These are phyloP conservation scores for Anguilla marmorata DNA, from an alignment of 2,797 vertebrate genomes.

Conservation along the genomic window DNA sequence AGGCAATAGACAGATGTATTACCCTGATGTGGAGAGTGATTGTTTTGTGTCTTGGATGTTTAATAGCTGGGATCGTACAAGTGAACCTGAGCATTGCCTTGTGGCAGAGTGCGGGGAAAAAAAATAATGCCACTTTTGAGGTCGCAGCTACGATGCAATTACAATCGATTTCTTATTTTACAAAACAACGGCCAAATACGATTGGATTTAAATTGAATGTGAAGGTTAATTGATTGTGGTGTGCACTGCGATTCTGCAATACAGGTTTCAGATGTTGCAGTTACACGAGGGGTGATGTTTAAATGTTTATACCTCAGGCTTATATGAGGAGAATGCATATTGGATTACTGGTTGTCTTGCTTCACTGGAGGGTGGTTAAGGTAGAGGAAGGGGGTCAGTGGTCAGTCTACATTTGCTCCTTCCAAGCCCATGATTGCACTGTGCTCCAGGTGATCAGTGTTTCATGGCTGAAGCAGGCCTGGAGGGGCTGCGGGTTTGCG, in stretches of 20 bases:
- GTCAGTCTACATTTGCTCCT: not conserved
- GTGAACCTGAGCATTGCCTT: not conserved
- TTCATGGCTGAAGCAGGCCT: not conserved
- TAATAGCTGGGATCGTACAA: not conserved
- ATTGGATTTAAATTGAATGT: constrained; percentile 77
- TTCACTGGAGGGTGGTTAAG: not conserved
- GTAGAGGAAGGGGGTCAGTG: not conserved
- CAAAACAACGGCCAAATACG: constrained; percentile 53
- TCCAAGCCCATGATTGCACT: not conserved
- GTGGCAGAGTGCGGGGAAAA: not conserved
- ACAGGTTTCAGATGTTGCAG: constrained; percentile 61
- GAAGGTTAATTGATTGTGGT: constrained; percentile 65
- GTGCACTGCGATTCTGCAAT: constrained; percentile 61
- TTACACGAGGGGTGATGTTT: constrained; percentile 50
- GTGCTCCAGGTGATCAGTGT: not conserved
- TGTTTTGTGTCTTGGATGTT: not conserved
- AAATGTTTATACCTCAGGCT: constrained; percentile 52
- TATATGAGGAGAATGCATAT: not conserved
- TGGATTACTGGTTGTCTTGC: not conserved
- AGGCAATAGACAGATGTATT: not conserved
- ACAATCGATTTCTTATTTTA: not conserved
- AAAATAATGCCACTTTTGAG: not conserved
- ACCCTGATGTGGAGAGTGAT: not conserved
- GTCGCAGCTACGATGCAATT: not conserved
- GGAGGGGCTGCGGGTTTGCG: not conserved